These are phyloP conservation scores for rat (Rattus norvegicus) DNA, from an alignment of 2,113 vertebrate species.

Conservation along the genomic window DNA sequence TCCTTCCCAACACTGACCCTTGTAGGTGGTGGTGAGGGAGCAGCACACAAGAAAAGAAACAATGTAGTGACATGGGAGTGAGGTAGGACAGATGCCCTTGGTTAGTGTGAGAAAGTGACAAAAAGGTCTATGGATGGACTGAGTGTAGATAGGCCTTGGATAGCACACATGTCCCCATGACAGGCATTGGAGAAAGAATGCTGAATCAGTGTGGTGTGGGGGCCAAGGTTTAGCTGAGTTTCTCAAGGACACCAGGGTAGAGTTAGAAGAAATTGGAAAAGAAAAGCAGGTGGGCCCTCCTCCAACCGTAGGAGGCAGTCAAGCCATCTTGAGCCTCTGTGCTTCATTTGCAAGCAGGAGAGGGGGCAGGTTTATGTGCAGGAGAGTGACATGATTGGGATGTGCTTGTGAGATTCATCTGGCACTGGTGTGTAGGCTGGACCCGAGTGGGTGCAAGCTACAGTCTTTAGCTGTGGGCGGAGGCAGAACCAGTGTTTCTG, in stretches of 20 bases:
- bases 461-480: conserved; percentile 48
- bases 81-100: background rate
- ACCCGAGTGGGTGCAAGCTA: conserved; percentile 13
- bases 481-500: background rate
- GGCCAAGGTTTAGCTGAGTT: background rate
- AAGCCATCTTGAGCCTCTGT: background rate
- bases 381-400: background rate
- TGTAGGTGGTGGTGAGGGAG: background rate
- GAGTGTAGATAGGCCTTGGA: background rate
- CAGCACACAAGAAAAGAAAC: background rate
- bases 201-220: background rate
- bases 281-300: conserved; percentile 38
- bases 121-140: background rate
- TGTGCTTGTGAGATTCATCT: conserved; percentile 3
- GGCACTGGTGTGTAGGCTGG: conserved; percentile 50
- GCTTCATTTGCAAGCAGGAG: background rate
- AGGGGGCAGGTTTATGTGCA: conserved; percentile 6
- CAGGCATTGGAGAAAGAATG: background rate
- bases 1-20: background rate
- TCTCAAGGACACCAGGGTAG: background rate
- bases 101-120: background rate
- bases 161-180: background rate
- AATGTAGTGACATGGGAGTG: background rate
- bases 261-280: background rate
- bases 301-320: background rate